These are phyloP conservation scores for Syrphus vitripennis DNA, from an alignment of 2,888 invertebrate species.

Conservation along the genomic window DNA sequence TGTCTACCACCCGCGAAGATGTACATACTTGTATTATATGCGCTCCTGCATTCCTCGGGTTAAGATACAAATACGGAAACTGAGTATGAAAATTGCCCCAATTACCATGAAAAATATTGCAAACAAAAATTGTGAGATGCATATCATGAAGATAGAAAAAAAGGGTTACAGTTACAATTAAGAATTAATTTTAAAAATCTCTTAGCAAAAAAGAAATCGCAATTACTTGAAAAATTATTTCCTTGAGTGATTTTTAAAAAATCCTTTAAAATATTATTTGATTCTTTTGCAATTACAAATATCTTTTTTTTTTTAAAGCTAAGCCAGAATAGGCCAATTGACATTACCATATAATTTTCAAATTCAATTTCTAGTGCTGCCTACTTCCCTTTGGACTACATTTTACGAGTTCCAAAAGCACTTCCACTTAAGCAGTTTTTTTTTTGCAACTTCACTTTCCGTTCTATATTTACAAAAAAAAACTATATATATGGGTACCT, in stretches of 20 bases:
- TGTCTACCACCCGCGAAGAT: constrained; percentile 24
- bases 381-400: background rate
- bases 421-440: background rate
- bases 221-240: background rate
- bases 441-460: background rate
- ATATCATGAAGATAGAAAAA: background rate
- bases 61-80: background rate
- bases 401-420: background rate
- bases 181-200: no score
- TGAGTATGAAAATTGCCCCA: constrained; percentile 48
- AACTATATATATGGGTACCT: no score
- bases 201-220: background rate
- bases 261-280: background rate
- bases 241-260: background rate
- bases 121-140: constrained; percentile 8
- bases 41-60: background rate
- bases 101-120: constrained; percentile 64
- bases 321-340: background rate
- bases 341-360: background rate
- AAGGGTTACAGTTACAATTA: background rate
- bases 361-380: background rate
- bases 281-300: background rate
- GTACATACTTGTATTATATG: background rate
- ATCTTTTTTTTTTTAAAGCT: background rate
- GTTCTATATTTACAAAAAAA: constrained; percentile 12